Conservation (phyloP, 2,888 invertebrate genomes). For the Mongoloraphidia duomilia region DNA sequence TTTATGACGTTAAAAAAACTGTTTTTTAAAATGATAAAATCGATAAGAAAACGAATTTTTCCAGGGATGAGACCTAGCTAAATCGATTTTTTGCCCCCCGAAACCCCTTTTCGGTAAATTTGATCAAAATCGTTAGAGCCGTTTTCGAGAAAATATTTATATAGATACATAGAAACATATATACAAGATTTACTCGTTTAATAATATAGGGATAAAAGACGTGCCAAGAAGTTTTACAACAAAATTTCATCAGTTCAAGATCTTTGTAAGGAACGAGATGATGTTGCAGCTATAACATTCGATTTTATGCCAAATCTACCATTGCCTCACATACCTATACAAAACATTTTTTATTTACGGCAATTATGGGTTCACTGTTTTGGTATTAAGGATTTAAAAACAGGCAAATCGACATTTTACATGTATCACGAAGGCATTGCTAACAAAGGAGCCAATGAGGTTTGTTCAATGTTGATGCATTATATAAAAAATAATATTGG, state of each 20-base stretch:
- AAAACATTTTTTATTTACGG: conserved; percentile 15
- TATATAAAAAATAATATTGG: conserved; percentile 7
- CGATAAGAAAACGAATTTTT: too few relatives aligned
- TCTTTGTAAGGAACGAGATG: conserved; percentile 11
- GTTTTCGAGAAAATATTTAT: too few relatives aligned
- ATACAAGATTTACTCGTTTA: too few relatives aligned
- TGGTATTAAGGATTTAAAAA: conserved; percentile 12
- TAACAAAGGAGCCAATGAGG: conserved; percentile 10
- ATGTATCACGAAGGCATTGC: conserved; percentile 13
- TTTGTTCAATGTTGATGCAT: conserved; percentile 8
- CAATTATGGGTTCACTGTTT: conserved; percentile 16
- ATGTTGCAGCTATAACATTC: conserved; percentile 12
- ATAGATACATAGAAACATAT: too few relatives aligned
- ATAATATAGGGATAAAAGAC: too few relatives aligned
- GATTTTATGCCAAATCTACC: conserved; percentile 19
- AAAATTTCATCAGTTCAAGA: conserved; percentile 12
- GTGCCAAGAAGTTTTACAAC: conserved; percentile 16
- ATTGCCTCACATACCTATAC: conserved; percentile 16
- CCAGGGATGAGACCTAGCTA: too few relatives aligned
- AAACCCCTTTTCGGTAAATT: too few relatives aligned
- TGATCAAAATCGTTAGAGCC: too few relatives aligned
- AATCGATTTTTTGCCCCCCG: too few relatives aligned
- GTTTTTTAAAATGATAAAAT: too few relatives aligned
- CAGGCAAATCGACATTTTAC: conserved; percentile 10
- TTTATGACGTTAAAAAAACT: too few relatives aligned